These are phyloP conservation scores for Bolinopsis microptera DNA, from an alignment of 37 sponge, comb jelly and placozoan genomes.

Conservation along the genomic window DNA sequence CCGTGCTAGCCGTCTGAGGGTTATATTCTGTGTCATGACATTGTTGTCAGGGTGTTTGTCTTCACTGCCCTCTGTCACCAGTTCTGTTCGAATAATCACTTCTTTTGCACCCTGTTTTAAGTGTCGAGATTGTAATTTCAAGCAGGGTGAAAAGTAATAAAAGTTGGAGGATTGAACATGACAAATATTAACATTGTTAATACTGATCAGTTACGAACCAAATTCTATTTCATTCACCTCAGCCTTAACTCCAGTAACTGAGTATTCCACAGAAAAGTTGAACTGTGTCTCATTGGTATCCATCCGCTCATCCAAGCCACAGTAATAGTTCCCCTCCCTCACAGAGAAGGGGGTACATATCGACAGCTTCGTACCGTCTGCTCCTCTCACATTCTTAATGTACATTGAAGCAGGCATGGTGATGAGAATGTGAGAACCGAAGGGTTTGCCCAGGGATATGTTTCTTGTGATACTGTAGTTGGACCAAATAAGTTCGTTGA, in stretches of 20 bases:
- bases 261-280: slow-evolving; percentile 38
- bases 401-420: slow-evolving; percentile 35
- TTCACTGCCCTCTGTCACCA: slow-evolving; percentile 39
- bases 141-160: no score
- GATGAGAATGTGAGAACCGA: slow-evolving; percentile 19
- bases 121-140: no score
- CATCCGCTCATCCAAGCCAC: slow-evolving; percentile 26
- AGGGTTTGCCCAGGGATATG: slow-evolving; percentile 40
- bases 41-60: slow-evolving; percentile 26
- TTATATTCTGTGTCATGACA: not conserved
- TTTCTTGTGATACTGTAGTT: slow-evolving; percentile 51
- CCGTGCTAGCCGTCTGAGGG: not conserved
- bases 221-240: no score
- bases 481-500: slow-evolving; percentile 51
- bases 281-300: slow-evolving; percentile 22
- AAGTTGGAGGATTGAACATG: no score
- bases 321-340: slow-evolving; percentile 44
- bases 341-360: slow-evolving; percentile 29
- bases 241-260: slow-evolving; percentile 10
- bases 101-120: not conserved
- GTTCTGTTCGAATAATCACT: slow-evolving; percentile 26
- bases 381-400: not conserved
- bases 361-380: not conserved
- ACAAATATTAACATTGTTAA: no score
- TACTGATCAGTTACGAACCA: no score